Evolutionary conservation across 2,888 invertebrate genomes (phyloP).

Genomic region (Ypsolopha scabrella): DNA sequence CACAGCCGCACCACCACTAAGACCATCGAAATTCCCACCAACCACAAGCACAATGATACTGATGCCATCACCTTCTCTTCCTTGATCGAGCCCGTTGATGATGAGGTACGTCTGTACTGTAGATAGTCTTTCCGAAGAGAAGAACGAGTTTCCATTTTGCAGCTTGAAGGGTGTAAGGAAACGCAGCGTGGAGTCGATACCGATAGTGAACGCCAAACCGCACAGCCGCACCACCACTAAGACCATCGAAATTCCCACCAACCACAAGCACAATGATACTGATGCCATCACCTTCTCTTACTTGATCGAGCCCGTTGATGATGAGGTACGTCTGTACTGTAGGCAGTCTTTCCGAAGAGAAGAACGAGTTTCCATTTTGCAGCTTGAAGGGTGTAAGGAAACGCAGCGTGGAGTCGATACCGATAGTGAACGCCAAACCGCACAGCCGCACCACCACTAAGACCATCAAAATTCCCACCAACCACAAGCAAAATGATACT

Average conservation of each 20-base stretch:
- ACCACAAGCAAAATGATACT: slow-evolving; percentile 12
- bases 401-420: slow-evolving; percentile 30
- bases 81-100: slow-evolving; percentile 41
- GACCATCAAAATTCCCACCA: slow-evolving; percentile 12
- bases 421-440: slow-evolving; percentile 33
- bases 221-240: too few species aligned
- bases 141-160: too few species aligned
- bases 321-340: slow-evolving; percentile 28
- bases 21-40: slow-evolving; percentile 13
- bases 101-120: slow-evolving; percentile 28
- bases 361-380: too few species aligned
- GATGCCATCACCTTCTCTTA: slow-evolving; percentile 37
- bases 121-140: too few species aligned
- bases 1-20: too few species aligned
- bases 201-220: slow-evolving; percentile 33
- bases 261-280: slow-evolving; percentile 12
- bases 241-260: slow-evolving; percentile 13
- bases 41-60: slow-evolving; percentile 12
- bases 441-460: slow-evolving; percentile 13
- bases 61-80: slow-evolving; percentile 37
- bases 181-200: slow-evolving; percentile 30
- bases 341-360: too few species aligned
- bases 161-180: too few species aligned
- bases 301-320: slow-evolving; percentile 41
- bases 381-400: slow-evolving; percentile 13